These are phyloP conservation scores for Heliconius ismenius DNA, from an alignment of 2,888 invertebrate species.

Conservation along the genomic window DNA sequence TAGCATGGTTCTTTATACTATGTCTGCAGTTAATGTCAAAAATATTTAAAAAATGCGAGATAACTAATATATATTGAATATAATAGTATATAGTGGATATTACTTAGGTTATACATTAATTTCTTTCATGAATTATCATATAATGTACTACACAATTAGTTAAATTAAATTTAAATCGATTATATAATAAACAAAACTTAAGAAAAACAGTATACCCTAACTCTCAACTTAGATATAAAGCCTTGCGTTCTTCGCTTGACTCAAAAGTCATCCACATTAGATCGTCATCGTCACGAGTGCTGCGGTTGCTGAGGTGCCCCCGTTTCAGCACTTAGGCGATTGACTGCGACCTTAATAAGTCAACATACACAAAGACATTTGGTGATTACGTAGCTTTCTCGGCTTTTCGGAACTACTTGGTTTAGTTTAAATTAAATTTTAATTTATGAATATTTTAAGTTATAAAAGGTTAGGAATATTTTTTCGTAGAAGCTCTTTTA, in stretches of 20 bases:
- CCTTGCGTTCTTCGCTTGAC: conserved; percentile 26
- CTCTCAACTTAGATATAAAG: conserved; percentile 20
- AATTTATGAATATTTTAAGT: not conserved
- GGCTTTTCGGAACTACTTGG: not conserved
- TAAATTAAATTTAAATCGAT: no score
- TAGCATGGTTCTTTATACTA: not conserved
- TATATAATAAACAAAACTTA: not conserved
- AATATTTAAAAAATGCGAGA: no score
- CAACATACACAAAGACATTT: conserved; percentile 33
- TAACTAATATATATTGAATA: no score
- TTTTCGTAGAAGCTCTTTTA: not conserved
- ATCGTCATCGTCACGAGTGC: conserved; percentile 39
- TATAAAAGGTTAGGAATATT: not conserved
- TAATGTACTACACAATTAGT: no score
- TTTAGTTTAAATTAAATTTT: not conserved
- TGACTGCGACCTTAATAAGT: conserved; percentile 50
- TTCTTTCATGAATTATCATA: no score
- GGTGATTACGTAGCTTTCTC: conserved; percentile 30
- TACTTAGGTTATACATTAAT: no score
- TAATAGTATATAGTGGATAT: no score
- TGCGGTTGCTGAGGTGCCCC: conserved; percentile 48
- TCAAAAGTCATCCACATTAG: conserved; percentile 34
- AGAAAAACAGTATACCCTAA: not conserved
- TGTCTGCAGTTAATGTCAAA: not conserved
- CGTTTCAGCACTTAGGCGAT: conserved; percentile 64